Conservation (phyloP, 2,888 invertebrate species). For the Brassicogethes aeneus region DNA sequence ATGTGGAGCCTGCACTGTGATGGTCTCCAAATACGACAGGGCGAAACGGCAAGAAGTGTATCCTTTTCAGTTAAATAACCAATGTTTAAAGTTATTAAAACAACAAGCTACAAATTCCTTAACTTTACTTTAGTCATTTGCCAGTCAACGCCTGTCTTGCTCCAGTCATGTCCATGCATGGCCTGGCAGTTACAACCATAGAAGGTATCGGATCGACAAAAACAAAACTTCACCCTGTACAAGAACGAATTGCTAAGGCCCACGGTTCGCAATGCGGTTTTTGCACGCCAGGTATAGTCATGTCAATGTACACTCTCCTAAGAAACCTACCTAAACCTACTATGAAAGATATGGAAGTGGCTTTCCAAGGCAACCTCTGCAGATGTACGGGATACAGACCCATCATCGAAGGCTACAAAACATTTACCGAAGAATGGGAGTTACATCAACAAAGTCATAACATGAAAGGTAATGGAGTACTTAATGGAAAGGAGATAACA, state of each 20-base stretch:
- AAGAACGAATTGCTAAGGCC: constrained; percentile 78
- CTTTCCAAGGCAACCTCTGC: constrained; percentile 79
- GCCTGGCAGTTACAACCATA: constrained; percentile 81
- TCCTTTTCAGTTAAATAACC: too few relatives aligned
- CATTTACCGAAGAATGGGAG: constrained; percentile 72
- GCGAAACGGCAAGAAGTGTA: too few relatives aligned
- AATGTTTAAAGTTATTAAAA: too few relatives aligned
- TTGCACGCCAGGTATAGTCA: constrained; percentile 93
- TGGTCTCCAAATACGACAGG: too few relatives aligned
- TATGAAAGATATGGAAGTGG: constrained; percentile 67
- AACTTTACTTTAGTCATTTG: constrained; percentile 50
- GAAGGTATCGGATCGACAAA: constrained; percentile 85
- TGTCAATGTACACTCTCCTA: constrained; percentile 91
- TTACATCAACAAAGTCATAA: constrained; percentile 22
- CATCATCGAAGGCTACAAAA: constrained; percentile 82
- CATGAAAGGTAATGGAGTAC: too few relatives aligned
- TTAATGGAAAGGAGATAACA: too few relatives aligned
- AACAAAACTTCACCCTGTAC: constrained; percentile 73
- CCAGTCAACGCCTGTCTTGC: constrained; percentile 86
- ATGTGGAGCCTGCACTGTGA: too few relatives aligned
- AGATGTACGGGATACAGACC: constrained; percentile 93
- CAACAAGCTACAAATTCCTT: constrained; percentile 4
- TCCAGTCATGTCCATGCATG: constrained; percentile 80
- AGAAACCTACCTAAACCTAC: constrained; percentile 63
- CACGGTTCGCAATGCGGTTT: constrained; percentile 70